Evolutionary conservation across 2,888 invertebrate genomes (phyloP).

Genomic region (Tortrix viridana): DNA sequence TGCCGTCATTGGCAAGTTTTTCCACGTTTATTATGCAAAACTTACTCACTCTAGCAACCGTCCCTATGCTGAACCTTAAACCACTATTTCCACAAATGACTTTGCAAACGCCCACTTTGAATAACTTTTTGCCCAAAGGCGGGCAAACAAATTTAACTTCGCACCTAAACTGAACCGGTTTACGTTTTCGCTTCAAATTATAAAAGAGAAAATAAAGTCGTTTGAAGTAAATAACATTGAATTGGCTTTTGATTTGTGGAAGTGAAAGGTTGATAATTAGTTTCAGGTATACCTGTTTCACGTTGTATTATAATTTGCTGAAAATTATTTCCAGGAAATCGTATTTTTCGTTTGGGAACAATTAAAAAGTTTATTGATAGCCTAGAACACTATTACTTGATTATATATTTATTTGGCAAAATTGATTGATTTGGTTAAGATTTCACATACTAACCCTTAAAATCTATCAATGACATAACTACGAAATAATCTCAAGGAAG

Average conservation of each 20-base stretch:
- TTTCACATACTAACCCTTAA: too few species aligned
- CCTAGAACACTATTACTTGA: too few species aligned
- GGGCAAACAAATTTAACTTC: slow-evolving; percentile 33
- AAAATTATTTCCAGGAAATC: too few species aligned
- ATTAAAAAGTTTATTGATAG: too few species aligned
- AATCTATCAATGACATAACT: too few species aligned
- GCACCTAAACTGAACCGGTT: slow-evolving; percentile 20
- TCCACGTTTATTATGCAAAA: slow-evolving; percentile 31
- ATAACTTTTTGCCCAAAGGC: slow-evolving; percentile 31
- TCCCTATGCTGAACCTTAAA: slow-evolving; percentile 27
- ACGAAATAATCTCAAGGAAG: too few species aligned
- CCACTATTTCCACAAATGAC: slow-evolving; percentile 36
- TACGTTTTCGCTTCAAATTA: slow-evolving; percentile 19
- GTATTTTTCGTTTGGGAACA: too few species aligned
- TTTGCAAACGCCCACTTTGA: slow-evolving; percentile 32
- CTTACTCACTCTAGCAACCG: slow-evolving; percentile 26
- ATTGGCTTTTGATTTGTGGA: slow-evolving; percentile 4
- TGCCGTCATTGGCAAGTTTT: slow-evolving; percentile 22
- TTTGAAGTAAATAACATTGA: slow-evolving; percentile 12
- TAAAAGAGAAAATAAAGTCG: slow-evolving; percentile 14
- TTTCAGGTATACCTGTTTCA: neutral
- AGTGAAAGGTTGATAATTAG: slow-evolving; percentile 24
- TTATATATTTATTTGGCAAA: too few species aligned
- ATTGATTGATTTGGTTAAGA: too few species aligned
- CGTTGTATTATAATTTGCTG: too few species aligned